Evolutionary conservation across 2,888 invertebrate species (phyloP).

Genomic region (Conistra vaccinii): DNA sequence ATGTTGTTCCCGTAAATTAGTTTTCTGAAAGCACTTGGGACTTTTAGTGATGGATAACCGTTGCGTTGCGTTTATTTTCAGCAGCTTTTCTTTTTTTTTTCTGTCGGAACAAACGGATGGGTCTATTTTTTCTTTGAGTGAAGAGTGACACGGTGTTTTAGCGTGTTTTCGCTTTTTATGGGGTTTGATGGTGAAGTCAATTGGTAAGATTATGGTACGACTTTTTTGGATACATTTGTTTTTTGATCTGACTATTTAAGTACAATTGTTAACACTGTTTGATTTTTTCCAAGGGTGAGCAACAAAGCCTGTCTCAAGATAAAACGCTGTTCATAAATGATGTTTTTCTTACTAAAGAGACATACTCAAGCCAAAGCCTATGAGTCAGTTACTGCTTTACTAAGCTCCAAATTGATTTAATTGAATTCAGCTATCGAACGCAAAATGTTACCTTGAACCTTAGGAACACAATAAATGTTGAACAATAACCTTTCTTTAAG

Average conservation of each 20-base stretch:
- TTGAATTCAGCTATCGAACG: too few species aligned
- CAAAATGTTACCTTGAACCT: too few species aligned
- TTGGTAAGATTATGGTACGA: not conserved
- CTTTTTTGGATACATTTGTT: not conserved
- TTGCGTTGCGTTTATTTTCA: constrained; percentile 56
- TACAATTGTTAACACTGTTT: too few species aligned
- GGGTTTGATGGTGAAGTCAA: not conserved
- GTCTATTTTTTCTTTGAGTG: constrained; percentile 55
- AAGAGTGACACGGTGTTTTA: constrained; percentile 44
- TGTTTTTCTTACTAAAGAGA: not conserved
- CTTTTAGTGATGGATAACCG: constrained; percentile 68
- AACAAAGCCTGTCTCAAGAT: not conserved
- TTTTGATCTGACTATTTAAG: not conserved
- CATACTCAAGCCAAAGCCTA: not conserved
- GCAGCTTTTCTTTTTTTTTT: constrained; percentile 26
- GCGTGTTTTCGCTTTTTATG: constrained; percentile 18
- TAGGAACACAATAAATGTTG: too few species aligned
- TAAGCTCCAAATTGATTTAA: too few species aligned
- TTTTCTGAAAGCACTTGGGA: constrained; percentile 66
- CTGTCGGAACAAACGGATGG: constrained; percentile 45
- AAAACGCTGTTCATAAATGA: not conserved
- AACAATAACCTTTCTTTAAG: too few species aligned
- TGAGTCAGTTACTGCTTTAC: too few species aligned
- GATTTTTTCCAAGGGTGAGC: too few species aligned
- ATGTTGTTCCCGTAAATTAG: constrained; percentile 70